Base-by-base conservation (phyloP, 2,888 invertebrate species). In the Tiliacea citrago region DNA sequence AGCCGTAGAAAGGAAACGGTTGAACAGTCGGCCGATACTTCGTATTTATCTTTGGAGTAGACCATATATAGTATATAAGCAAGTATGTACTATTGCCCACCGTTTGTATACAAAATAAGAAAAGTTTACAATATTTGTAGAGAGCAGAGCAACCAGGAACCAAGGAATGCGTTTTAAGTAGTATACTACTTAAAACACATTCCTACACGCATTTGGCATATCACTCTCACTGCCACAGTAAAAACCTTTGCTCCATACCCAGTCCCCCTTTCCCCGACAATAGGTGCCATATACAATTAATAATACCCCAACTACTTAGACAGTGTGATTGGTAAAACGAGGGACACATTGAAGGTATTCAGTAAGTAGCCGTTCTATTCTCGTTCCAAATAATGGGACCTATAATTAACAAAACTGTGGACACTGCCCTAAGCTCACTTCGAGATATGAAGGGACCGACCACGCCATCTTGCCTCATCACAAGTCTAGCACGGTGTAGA, bases 241-340 rank as follows among this genome's bases (percentile, higher is more conserved):
- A 42, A 42, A 42, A 42, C 7, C 8, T 2, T 8, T 57, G 8
- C 3, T 12, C 9, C 9, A 9, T 57, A 57, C n/a, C 13, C 55
- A 55, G 42, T 3, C 8, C 6, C 35, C 70, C 49, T 4, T 71
- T 49, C 0, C 21, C 16, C 12, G 0, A 73, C n/a, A 62, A 51
- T 18, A 35, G 61, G 35, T 29, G 10, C 7, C 9, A 21, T 45
- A 21, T 10, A 67, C 47, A 78, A 85, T 82, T 79, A 42, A 42
- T 42, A 9, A 42, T 42, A 42, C 9, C 42, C 42, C 42, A 9
- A 42, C 42, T 42, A 42, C 42, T 9, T 42, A 9, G 7, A 42
- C 9, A 42, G 42, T 0, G 9, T 42, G 42, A 9, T 1, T 42
- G 42, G 42, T 42, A 9, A 42, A 55, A 39, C 29, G 2, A 67